phyloP scores from a whole-genome alignment of 2,797 vertebrate species.

The Oryzias sinensis region DNA sequence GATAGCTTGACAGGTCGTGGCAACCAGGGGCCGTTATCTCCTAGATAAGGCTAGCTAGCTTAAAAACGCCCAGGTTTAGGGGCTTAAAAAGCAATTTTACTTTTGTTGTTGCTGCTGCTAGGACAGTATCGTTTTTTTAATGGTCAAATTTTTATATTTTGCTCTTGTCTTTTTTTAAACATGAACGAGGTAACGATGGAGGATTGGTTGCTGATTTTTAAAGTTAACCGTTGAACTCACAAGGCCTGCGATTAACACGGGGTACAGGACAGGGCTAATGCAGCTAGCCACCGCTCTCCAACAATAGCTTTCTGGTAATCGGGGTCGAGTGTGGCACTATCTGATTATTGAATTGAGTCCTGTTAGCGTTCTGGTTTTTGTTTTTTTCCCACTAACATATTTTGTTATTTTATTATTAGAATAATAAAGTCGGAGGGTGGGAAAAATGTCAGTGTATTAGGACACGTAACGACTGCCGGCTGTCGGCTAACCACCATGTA shows the following conservation, averaged over 20 bases:
- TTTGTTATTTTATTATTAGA: no score
- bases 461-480: slow-evolving; percentile 67
- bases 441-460: slow-evolving; percentile 36
- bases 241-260: slow-evolving; percentile 54
- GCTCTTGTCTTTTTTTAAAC: no score
- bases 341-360: no score
- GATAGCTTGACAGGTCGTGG: slow-evolving; percentile 37
- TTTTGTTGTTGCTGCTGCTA: not conserved
- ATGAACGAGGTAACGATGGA: no score
- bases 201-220: no score
- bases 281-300: slow-evolving; percentile 48
- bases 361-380: no score
- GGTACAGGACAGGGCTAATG: slow-evolving; percentile 35
- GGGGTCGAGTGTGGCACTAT: slow-evolving; percentile 13
- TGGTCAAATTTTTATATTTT: no score
- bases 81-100: not conserved
- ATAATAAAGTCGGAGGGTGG: no score
- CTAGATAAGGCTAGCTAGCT: slow-evolving; percentile 9
- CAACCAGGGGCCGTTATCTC: slow-evolving; percentile 18
- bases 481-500: slow-evolving; percentile 28
- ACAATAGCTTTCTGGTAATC: slow-evolving; percentile 41
- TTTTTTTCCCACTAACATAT: no score
- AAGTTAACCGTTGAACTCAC: no score
- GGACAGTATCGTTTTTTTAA: no score
- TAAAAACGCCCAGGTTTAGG: not conserved